Evolutionary conservation across 1,140 invertebrate genomes (phyloP).

Genomic region (Danaus melanippus): DNA sequence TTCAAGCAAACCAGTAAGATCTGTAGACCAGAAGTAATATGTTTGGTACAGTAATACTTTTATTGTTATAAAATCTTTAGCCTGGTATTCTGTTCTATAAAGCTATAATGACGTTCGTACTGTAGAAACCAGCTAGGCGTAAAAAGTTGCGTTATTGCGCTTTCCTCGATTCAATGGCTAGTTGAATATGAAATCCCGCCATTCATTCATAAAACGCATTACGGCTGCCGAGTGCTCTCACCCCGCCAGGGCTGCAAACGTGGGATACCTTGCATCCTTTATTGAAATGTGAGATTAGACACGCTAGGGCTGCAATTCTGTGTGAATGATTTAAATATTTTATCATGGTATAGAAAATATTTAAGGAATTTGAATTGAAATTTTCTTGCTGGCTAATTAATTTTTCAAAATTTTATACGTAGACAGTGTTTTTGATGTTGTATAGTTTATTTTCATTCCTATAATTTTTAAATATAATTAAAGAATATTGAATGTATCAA

Average conservation of each 20-base stretch:
- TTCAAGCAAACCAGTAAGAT: conserved; percentile 19
- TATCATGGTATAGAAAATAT: no score
- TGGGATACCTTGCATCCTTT: conserved; percentile 34
- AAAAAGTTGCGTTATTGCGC: conserved; percentile 34
- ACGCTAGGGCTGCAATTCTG: no score
- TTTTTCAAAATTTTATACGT: no score
- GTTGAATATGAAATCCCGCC: conserved; percentile 52
- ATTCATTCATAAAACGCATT: conserved; percentile 66
- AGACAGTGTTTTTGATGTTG: no score
- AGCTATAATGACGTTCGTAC: neutral
- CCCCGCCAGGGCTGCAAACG: conserved; percentile 36
- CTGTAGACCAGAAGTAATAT: conserved; percentile 35
- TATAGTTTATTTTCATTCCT: no score
- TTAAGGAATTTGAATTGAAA: no score
- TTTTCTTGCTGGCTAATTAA: no score
- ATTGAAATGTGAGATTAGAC: no score
- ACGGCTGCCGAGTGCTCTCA: conserved; percentile 38
- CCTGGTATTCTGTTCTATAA: conserved; percentile 9
- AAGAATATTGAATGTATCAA: no score
- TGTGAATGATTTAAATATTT: no score
- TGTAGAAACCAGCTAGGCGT: conserved; percentile 8
- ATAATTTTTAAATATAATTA: no score
- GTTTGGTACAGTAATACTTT: conserved; percentile 32
- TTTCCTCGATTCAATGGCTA: conserved; percentile 50
- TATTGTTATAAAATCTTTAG: conserved; percentile 30